Evolutionary conservation across 2,888 invertebrate genomes (phyloP), one percentile per base, ranked within the genome.

Genomic region (Noctua janthe): DNA sequence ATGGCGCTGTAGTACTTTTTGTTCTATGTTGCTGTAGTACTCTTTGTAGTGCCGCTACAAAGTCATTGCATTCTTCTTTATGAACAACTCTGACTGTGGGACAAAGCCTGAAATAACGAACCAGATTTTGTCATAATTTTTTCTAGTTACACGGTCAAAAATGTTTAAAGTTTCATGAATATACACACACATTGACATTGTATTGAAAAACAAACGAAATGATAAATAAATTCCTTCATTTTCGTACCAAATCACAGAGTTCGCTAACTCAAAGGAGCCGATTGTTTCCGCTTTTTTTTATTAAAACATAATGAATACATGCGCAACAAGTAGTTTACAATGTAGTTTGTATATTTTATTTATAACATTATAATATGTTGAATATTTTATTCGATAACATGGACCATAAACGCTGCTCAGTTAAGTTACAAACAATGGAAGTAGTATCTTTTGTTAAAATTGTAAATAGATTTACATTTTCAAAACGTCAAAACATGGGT

Each of bases 361-460:
- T 5, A 13, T n/a, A 23, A 29, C 29, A 0, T 15, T 29, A 59
- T 56, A 3, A 10, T 11, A 1, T 59, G 6, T 59, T n/a, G 35
- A 35, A 35, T 35, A 67, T 49, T 74, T n/a, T 23, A 67, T 74
- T 74, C 35, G 23, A 17, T 23, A 74, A 11, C 23, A 35, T 74
- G 5, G 17, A 15, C 4, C 29, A 15, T 15, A 62, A 70, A 49
- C 20, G 1, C 51, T n/a, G n/a, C 3, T 39, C n/a, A n/a, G 4
- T 74, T 69, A 4, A n/a, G 47, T 39, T 7, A 23, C 6, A 17
- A 69, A 17, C 35, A 69, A 49, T 20, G 13, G 39, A 49, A 49
- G 49, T 39, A 7, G 20, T 2, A 29, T n/a, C 39, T 29, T 29
- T 43, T 43, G 29, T 29, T 29, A 6, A 15, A 20, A 20, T 0